Conservation (phyloP, 92 coral and sea anemone species). For the Isaurus tuberculatus region DNA sequence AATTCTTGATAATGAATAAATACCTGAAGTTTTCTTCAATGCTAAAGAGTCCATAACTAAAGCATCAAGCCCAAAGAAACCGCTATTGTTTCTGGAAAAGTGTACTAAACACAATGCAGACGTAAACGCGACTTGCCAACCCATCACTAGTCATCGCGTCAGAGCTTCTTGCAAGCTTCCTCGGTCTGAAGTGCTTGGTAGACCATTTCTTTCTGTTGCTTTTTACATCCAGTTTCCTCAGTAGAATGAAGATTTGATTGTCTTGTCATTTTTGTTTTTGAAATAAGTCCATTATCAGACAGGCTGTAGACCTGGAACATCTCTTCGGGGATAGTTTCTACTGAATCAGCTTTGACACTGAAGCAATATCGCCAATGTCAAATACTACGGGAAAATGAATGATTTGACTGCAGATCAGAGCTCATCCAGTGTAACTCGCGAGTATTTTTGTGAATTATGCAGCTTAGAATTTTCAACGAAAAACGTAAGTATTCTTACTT, state of each 20-base stretch:
- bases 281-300: background rate
- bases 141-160: background rate
- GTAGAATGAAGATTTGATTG: background rate
- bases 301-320: background rate
- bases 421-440: conserved; percentile 39
- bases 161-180: background rate
- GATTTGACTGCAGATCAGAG: conserved; percentile 42
- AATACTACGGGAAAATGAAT: conserved; percentile 5
- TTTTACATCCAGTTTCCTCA: background rate
- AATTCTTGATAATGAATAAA: background rate
- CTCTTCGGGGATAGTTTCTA: background rate
- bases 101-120: background rate
- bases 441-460: conserved; percentile 81
- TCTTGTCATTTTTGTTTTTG: background rate
- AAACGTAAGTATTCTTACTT: conserved; percentile 62
- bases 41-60: background rate
- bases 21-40: background rate
- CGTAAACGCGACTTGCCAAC: background rate
- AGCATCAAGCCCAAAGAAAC: background rate
- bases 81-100: background rate
- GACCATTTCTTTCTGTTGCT: background rate
- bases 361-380: background rate
- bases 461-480: conserved; percentile 76
- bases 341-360: background rate
- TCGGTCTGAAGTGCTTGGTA: background rate